A percentile compares a stretch with the other conserved stretches of the same genome.
phyloP scores from a whole-genome alignment of 2,113 vertebrate species.

The Chaetorhynchus papuensis region DNA sequence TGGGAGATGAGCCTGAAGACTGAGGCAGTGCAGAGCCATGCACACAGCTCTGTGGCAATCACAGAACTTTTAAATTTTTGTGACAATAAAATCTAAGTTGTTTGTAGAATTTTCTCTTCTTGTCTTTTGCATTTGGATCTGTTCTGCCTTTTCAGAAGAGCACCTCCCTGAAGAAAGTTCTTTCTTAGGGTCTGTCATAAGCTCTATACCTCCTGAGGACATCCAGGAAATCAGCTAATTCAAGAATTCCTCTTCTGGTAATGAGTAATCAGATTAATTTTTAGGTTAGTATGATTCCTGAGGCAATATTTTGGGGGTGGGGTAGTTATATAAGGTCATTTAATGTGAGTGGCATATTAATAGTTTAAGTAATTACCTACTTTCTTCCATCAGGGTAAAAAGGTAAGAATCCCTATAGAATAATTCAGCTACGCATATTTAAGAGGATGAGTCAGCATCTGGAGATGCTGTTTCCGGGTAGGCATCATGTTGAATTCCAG shows the following conservation, averaged over 20 bases:
- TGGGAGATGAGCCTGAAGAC: not conserved
- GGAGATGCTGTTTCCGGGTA: not conserved
- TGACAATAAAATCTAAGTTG: not conserved
- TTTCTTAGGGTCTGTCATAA: not conserved
- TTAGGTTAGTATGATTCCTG: not conserved
- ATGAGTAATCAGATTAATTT: not conserved
- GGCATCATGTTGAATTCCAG: not conserved
- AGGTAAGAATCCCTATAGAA: not conserved
- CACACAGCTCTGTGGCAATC: not conserved
- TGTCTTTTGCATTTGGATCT: not conserved
- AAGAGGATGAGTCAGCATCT: not conserved
- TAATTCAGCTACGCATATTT: not conserved
- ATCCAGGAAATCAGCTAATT: not conserved
- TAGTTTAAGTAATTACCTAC: not conserved
- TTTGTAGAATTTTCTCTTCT: not conserved
- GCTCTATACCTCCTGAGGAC: not conserved
- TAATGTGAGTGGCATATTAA: not conserved
- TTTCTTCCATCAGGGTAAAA: not conserved
- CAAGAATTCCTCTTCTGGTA: not conserved
- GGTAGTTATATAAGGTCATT: not conserved
- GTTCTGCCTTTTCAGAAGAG: not conserved
- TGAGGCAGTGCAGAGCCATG: accelerated
- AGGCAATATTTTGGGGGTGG: not conserved
- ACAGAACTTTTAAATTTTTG: not conserved
- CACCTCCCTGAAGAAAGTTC: not conserved